Evolutionary conservation across 2,888 invertebrate species (phyloP), one percentile per base, ranked within the genome.

Genomic region (Agriopis marginaria): DNA sequence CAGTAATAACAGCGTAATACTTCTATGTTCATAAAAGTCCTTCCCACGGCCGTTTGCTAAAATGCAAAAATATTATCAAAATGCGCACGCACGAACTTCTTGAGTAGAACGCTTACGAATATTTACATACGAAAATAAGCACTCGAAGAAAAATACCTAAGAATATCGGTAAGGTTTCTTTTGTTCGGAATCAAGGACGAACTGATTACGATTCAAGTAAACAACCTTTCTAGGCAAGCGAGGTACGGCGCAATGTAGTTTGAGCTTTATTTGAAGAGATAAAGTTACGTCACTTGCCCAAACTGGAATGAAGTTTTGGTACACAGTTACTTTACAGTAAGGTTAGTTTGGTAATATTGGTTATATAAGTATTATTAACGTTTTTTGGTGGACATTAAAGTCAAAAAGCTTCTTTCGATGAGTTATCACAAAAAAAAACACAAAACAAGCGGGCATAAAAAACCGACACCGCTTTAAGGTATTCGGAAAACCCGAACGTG

Each of bases 31-130:
- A 68, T 76, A 74, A 73, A 72, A 75, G 42, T 49, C 61, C 65
- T 73, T 70, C 69, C 71, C 73, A 65, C 63, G 64, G 70, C 71
- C 68, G 66, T 63, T 77, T 55, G 6, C 70, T 69, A 75, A 72
- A 73, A 75, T 55, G 8, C 70, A 68, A 75, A 72, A 74, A 75
- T 77, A 74, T 82, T 81, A 79, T 84, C 85, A 81, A 86, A 85
- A 88, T 88, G 86, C 87, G 76, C 78, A 79, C 80, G 81, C 80
- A 81, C 83, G 78, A 74, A 76, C 75, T 66, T 72, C 74, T 69
- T 72, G 75, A 79, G 73, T 75, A 78, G 71, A 84, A 77, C 76
- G 74, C 74, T 78, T 78, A 79, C 66, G 70, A 59, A 75, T 78
- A 77, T 82, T 75, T 77, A 70, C 76, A 75, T 73, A 75, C 76